A percentile compares a stretch with the other conserved stretches of the same genome.
Evolutionary conservation across 92 coral and sea anemone genomes (phyloP).

Genomic region (Pocillopora grandis): DNA sequence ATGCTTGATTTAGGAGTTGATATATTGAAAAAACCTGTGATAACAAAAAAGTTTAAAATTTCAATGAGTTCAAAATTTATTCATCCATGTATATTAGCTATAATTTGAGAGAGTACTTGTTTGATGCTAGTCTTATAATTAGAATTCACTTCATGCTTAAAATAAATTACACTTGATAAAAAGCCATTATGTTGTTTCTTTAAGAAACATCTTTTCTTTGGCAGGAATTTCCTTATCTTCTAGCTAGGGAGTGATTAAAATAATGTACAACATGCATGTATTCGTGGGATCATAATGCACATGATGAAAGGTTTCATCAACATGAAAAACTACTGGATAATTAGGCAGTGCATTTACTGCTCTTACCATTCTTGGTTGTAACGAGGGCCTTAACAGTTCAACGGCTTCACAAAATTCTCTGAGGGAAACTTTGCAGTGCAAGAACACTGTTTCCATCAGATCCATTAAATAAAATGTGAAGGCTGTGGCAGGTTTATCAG

Average conservation of each 20-base stretch:
- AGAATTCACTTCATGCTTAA: too few relatives aligned
- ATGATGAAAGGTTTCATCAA: background rate
- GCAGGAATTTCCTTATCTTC: too few relatives aligned
- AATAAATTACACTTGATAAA: too few relatives aligned
- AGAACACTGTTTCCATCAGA: conserved; percentile 14
- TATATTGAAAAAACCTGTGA: conserved; percentile 8
- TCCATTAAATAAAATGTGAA: conserved; percentile 36
- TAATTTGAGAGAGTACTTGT: background rate
- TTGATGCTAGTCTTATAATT: too few relatives aligned
- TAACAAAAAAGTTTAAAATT: background rate
- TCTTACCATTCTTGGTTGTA: conserved; percentile 32
- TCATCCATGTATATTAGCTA: background rate
- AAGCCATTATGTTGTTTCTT: too few relatives aligned
- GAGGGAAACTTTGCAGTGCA: conserved; percentile 42
- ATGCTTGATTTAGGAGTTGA: conserved; percentile 7
- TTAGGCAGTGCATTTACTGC: background rate
- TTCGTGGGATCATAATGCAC: background rate
- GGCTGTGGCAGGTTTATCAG: conserved; percentile 33
- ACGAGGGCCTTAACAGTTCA: conserved; percentile 15
- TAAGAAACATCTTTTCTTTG: too few relatives aligned
- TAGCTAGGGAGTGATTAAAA: too few relatives aligned
- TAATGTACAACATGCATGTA: background rate
- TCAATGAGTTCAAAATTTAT: background rate
- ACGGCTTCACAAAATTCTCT: conserved; percentile 32
- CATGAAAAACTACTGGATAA: background rate